Conservation (phyloP, 2,888 invertebrate genomes). For the Thysanoteuthis rhombus region DNA sequence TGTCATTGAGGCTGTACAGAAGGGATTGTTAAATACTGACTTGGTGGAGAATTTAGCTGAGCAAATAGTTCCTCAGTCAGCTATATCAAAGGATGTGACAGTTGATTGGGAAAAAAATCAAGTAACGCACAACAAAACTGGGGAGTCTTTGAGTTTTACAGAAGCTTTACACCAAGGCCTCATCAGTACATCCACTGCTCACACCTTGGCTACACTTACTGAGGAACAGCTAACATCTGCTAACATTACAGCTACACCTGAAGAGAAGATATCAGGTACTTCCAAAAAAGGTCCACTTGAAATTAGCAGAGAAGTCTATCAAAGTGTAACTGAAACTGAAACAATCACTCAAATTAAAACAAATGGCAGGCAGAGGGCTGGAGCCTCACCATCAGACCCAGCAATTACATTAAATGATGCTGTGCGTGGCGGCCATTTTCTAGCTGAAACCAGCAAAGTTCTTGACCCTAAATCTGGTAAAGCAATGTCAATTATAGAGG, state of each 20-base stretch:
- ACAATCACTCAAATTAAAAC: neutral
- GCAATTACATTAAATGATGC: slow-evolving; percentile 47
- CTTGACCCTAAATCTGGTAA: slow-evolving; percentile 51
- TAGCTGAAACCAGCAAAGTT: slow-evolving; percentile 48
- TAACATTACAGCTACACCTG: neutral
- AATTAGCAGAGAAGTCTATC: neutral
- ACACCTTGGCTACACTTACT: slow-evolving; percentile 42
- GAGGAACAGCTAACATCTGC: slow-evolving; percentile 29
- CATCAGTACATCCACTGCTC: slow-evolving; percentile 53
- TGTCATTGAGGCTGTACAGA: slow-evolving; percentile 79
- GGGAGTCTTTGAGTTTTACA: slow-evolving; percentile 81
- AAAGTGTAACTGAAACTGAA: neutral
- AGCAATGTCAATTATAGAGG: slow-evolving; percentile 69
- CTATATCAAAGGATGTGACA: slow-evolving; percentile 44
- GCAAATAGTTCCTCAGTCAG: slow-evolving; percentile 37
- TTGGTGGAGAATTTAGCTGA: slow-evolving; percentile 72
- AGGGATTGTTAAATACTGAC: slow-evolving; percentile 74
- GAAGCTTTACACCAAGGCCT: slow-evolving; percentile 73
- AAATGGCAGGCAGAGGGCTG: neutral
- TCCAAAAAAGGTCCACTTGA: neutral
- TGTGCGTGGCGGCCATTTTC: slow-evolving; percentile 45
- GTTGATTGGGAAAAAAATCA: slow-evolving; percentile 81
- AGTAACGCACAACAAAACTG: slow-evolving; percentile 71
- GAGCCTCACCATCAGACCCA: neutral
- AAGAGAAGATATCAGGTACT: neutral